Evolutionary conservation across 2,888 invertebrate species (phyloP), one percentile per base, ranked within the genome.

Genomic region (Melanostoma scalare): DNA sequence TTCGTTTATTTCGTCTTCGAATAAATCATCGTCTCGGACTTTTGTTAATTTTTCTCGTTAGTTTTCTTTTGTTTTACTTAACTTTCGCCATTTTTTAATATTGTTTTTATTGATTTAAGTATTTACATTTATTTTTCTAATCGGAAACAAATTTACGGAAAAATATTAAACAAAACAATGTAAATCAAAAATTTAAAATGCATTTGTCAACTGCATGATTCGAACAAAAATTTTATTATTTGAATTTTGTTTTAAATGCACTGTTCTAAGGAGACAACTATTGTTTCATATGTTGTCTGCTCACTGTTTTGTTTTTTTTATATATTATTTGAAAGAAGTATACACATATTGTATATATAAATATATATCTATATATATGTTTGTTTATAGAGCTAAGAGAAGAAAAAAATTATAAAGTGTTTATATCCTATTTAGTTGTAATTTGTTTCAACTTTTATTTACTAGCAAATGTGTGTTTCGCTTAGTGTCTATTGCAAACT

Each of bases 401-500:
- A 61, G 36, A 60, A 10, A 42, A 4, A 50, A 50, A 35, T 36
- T 52, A 71, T 20, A 38, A 50, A 53, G 31, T 53, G 35, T 42
- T 35, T 53, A 10, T 44, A 60, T 40, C 40, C 30, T 60, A 52
- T 72, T 60, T 42, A 52, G 9, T 44, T 61, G 20, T 31, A 33
- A 42, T 36, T 42, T 36, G 20, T 36, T 53, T 8, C 9, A 33
- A 0, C 53, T 38, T 63, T 20, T 38, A 63, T 40, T 44, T 1
- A 20, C 35, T 44, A 9, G 20, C 20, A 20, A 20, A 20, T 20
- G 20, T 53, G 36, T 50, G 44, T 36, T 68, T 30, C 9, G 35
- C 20, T 46, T 63, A 63, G 56, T 48, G 46, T 63, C 73, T 73
- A 73, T 73, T 73, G 63, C 73, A 63, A 73, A 73, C 63, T 73